Evolutionary conservation across 37 sponge, comb jelly and placozoan genomes (phyloP), one percentile per base, ranked within the genome.

Genomic region (Crambe crambe): DNA sequence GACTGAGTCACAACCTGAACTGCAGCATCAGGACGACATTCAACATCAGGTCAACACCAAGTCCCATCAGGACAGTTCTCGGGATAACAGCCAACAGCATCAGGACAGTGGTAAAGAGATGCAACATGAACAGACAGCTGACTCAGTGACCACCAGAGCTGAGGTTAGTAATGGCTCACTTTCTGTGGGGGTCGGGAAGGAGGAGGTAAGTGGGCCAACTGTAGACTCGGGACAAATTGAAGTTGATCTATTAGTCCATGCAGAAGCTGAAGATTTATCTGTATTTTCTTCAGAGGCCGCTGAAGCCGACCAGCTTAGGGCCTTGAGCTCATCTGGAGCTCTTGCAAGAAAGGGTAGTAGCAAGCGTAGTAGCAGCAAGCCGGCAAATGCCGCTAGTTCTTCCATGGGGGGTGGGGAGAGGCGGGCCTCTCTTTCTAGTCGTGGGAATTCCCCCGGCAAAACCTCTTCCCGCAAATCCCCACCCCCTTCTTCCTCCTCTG

Each of bases 231-330:
- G 73, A 26, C 67, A 58, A 31, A 76, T 81, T 40, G 82, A 87
- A 20, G 81, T 80, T 57, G 88, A 80, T 81, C 60, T 87, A 67
- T 42, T 81, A 42, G 82, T 87, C 51, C 77, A 81, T 87, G 88
- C 76, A 60, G 82, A 87, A 56, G 88, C 81, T 35, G 88, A 87
- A 39, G 88, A 87, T 27, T 40, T 87, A 18, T 81, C 78, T 59
- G 82, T 71, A 6, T 87, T 73, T 73, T 80, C 87, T 39, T 42
- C 81, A 10, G 81, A 79, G 51, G 81, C 80, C 4, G 81, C 74
- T 20, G 87, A 86, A 60, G 69, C 76, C 5, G 74, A 73, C 26
- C 80, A 65, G 80, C 38, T 36, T 26, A 37, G 22, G 71, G 71
- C 71, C 12, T 36, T 42, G 42, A 70, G 71, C 71, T 70, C 71